Conservation (phyloP, 2,113 vertebrate genomes). For the Paratilapia polleni region DNA sequence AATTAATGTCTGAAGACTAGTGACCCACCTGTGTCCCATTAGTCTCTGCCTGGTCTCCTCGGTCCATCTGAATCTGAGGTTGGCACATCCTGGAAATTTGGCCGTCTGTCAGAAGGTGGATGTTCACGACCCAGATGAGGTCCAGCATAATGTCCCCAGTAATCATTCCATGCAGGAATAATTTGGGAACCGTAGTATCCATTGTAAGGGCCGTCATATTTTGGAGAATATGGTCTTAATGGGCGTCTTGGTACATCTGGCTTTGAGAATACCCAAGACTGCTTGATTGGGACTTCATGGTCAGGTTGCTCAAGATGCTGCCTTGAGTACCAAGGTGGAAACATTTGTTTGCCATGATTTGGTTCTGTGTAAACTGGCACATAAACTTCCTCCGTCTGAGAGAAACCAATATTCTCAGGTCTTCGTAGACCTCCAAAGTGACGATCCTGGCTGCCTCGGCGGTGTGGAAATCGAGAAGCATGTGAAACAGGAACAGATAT, state of each 20-base stretch:
- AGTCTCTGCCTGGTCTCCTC: not conserved
- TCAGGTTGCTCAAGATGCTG: fast-evolving
- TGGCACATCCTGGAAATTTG: not conserved
- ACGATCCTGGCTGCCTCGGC: fast-evolving
- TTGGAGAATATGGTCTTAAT: not conserved
- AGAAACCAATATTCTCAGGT: fast-evolving
- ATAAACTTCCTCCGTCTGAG: too few relatives aligned
- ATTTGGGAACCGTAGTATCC: not conserved
- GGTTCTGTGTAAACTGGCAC: fast-evolving
- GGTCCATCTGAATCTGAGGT: not conserved
- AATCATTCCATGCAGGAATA: not conserved
- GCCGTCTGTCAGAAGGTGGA: not conserved
- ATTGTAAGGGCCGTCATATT: not conserved
- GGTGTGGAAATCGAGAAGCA: not conserved
- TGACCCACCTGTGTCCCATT: not conserved
- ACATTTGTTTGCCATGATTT: too few relatives aligned
- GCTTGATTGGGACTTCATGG: fast-evolving
- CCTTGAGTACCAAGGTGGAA: not conserved
- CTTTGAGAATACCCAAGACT: fast-evolving
- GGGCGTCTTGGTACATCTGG: not conserved
- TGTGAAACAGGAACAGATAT: not conserved
- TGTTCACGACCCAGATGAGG: too few relatives aligned
- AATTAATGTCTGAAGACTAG: not conserved
- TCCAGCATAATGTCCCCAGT: not conserved
- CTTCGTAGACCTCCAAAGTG: fast-evolving